A percentile compares a stretch with the other conserved stretches of the same genome.
Evolutionary conservation across 2,888 invertebrate species (phyloP).

Genomic region (Hipparchia sbordonii): DNA sequence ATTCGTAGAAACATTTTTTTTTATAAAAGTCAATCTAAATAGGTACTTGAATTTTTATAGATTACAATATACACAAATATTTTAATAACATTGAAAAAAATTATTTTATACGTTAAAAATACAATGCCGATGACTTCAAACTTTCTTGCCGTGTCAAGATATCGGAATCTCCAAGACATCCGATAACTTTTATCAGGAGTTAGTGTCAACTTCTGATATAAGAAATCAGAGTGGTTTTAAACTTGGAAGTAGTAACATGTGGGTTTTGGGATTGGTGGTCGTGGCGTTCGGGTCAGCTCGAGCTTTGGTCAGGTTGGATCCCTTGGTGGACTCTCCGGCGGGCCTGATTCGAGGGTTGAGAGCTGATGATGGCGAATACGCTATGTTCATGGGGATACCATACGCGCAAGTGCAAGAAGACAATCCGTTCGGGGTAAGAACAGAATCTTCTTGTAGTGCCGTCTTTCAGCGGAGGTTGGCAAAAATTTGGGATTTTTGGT

Average conservation of each 20-base stretch:
- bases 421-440: conserved; percentile 63
- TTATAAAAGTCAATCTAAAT: too few relatives aligned
- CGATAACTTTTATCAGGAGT: background rate
- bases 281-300: conserved; percentile 12
- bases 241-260: conserved; percentile 12
- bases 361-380: conserved; percentile 51
- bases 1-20: too few relatives aligned
- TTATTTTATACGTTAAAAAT: background rate
- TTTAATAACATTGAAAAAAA: background rate
- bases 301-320: conserved; percentile 43
- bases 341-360: conserved; percentile 53
- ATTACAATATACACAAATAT: too few relatives aligned
- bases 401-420: conserved; percentile 57
- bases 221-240: background rate
- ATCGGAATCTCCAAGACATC: background rate
- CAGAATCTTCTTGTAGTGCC: too few relatives aligned
- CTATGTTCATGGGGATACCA: conserved; percentile 64
- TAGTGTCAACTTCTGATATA: background rate
- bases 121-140: background rate
- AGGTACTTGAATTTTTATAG: too few relatives aligned
- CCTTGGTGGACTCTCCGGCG: conserved; percentile 48
- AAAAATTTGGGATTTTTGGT: too few relatives aligned
- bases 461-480: too few relatives aligned
- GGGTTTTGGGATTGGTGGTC: background rate
- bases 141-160: background rate